Evolutionary conservation across 2,797 vertebrate genomes (phyloP), one percentile per base, ranked within the genome.

Genomic region (Helicolenus hilgendorfi): DNA sequence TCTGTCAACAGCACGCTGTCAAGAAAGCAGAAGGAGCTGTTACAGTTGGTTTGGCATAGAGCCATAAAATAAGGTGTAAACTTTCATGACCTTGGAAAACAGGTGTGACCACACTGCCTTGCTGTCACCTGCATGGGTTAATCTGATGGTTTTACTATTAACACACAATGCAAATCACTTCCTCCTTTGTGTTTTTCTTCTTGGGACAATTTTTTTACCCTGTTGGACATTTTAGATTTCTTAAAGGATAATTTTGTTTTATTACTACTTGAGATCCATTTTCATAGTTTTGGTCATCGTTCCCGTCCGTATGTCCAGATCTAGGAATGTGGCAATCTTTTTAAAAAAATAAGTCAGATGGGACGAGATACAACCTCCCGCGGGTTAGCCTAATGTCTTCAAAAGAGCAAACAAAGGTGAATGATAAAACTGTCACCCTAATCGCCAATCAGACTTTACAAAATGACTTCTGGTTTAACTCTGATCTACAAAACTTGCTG

Each of bases 41-140:
- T 88, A 63, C 73, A 81, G 53, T 79, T 90, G 74, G 69, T 84
- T 82, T 84, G 78, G 75, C 77, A 65, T 27, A 5, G 24, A 79
- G 58, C 65, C 65, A 76, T 73, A 15, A 77, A 86, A 83, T 26
- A 69, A 72, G 14, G 67, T 35, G 15, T 29, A 73, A 77, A 84
- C 69, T 74, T 76, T 41, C 41, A 56, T 71, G 85, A 90, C 84
- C 83, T 77, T 91, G 62, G 62, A 74, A 62, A 89, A 82, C 76
- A 86, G 85, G 71, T 88, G 81, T 58, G 59, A 82, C 10, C 33
- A 13, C 38, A 31, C 20, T 27, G 76, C 36, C 38, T n/a, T 35
- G 24, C 56, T 88, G 67, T 71, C 63, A 79, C 41, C 41, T 29
- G 53, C 27, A 59, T 53, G 64, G 31, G 49, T 58, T 45, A n/a